phyloP scores from a whole-genome alignment of 53 echinoderm and acorn worm genomes.

The Zoroaster sp. region DNA sequence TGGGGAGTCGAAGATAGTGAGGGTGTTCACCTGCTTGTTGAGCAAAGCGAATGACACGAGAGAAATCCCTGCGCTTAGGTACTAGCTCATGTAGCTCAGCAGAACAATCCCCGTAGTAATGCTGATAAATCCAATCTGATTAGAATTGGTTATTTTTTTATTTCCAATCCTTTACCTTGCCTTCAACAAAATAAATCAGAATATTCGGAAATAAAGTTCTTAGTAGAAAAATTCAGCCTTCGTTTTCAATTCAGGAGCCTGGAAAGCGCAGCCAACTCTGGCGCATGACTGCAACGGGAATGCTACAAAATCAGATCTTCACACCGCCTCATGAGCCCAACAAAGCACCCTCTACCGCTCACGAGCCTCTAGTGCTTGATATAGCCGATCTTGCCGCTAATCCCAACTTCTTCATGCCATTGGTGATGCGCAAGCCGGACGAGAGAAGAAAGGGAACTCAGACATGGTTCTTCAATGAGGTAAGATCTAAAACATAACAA shows the following conservation, averaged over 20 bases:
- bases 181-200: too few relatives aligned
- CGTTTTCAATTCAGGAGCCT: constrained; percentile 68
- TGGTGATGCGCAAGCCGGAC: constrained; percentile 79
- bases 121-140: too few relatives aligned
- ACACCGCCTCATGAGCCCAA: constrained; percentile 78
- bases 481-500: constrained; percentile 26
- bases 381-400: constrained; percentile 56
- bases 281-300: constrained; percentile 83
- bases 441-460: constrained; percentile 76
- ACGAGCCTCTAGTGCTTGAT: constrained; percentile 77
- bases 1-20: too few relatives aligned
- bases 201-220: not conserved
- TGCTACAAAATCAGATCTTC: constrained; percentile 90
- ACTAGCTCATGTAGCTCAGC: too few relatives aligned
- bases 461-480: constrained; percentile 88
- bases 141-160: too few relatives aligned
- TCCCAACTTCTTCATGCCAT: constrained; percentile 54
- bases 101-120: too few relatives aligned
- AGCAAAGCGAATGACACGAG: too few relatives aligned
- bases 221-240: not conserved
- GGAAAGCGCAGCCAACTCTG: constrained; percentile 94
- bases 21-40: too few relatives aligned
- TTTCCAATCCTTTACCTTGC: too few relatives aligned
- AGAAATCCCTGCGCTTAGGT: too few relatives aligned
- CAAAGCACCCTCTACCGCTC: constrained; percentile 15